Conservation (phyloP, 2,113 vertebrate genomes). For the Elephantulus edwardii region DNA sequence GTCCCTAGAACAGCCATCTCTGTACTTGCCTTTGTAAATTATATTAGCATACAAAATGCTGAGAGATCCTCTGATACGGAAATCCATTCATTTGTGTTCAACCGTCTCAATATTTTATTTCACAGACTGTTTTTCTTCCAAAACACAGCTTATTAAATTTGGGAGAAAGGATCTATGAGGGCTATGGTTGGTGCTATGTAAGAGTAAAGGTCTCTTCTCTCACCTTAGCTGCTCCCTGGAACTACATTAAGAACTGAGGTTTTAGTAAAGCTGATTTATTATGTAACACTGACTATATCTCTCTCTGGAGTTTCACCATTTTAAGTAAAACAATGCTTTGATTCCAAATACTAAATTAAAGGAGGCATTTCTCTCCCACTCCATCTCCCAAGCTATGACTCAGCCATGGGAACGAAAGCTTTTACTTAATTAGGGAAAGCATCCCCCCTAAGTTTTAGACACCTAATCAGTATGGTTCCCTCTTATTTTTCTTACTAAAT, state of each 20-base stretch:
- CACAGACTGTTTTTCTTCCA: not conserved
- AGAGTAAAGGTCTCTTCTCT: not conserved
- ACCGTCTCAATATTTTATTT: not conserved
- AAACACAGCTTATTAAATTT: not conserved
- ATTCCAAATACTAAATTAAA: conserved; percentile 76
- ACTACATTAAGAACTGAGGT: not conserved
- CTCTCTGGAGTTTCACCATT: conserved; percentile 40
- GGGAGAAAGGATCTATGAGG: not conserved
- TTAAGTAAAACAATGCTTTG: conserved; percentile 70
- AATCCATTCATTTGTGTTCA: not conserved
- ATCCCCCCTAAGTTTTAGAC: conserved; percentile 31
- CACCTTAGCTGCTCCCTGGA: not conserved
- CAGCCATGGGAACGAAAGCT: conserved; percentile 58
- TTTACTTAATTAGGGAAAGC: conserved; percentile 52
- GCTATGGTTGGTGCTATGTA: not conserved
- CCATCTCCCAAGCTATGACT: conserved; percentile 64
- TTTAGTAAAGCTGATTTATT: conserved; percentile 47
- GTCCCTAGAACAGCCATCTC: not conserved
- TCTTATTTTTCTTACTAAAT: not conserved
- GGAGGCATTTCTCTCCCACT: conserved; percentile 62
- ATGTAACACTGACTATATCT: conserved; percentile 57
- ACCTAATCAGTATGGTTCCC: not conserved
- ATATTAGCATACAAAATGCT: not conserved
- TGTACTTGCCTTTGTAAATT: not conserved
- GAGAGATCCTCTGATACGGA: not conserved